Conservation (phyloP, 2,888 invertebrate genomes). For the Doris montereyensis region DNA sequence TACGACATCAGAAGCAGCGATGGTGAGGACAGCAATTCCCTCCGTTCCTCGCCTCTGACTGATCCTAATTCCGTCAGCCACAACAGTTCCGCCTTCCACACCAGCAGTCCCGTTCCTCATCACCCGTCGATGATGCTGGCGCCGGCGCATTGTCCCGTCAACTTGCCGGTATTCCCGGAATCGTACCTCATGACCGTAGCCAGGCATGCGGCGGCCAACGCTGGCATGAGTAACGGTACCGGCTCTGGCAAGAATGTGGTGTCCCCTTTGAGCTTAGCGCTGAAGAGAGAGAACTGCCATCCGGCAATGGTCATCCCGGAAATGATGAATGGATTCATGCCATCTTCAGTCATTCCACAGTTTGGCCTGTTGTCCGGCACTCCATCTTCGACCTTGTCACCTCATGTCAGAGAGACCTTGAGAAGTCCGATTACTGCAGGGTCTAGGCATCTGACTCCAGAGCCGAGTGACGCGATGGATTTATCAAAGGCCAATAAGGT, state of each 20-base stretch:
- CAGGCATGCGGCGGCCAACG: conserved; percentile 39
- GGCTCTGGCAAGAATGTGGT: conserved; percentile 30
- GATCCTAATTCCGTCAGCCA: conserved; percentile 24
- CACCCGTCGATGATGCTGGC: too few species aligned
- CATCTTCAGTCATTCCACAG: conserved; percentile 24
- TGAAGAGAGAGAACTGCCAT: conserved; percentile 26
- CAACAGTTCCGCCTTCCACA: conserved; percentile 30
- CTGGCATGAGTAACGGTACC: conserved; percentile 23
- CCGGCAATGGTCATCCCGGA: conserved; percentile 27
- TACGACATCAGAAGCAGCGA: conserved; percentile 40
- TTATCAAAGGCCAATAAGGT: conserved; percentile 29
- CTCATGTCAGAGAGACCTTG: too few species aligned
- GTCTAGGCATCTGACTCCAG: background rate
- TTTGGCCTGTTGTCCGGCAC: conserved; percentile 32
- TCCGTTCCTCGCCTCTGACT: conserved; percentile 36
- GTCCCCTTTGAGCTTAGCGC: conserved; percentile 41
- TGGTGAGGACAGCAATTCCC: conserved; percentile 35
- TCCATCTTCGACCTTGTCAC: conserved; percentile 4
- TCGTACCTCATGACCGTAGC: conserved; percentile 43
- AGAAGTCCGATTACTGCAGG: conserved; percentile 24
- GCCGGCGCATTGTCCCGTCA: conserved; percentile 43
- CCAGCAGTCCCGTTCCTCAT: too few species aligned
- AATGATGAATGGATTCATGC: conserved; percentile 27
- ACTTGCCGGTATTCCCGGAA: conserved; percentile 48
- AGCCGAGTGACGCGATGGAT: conserved; percentile 32